Evolutionary conservation across 1,140 invertebrate species (phyloP), one percentile per base, ranked within the genome.

Genomic region (Uloborus diversus): DNA sequence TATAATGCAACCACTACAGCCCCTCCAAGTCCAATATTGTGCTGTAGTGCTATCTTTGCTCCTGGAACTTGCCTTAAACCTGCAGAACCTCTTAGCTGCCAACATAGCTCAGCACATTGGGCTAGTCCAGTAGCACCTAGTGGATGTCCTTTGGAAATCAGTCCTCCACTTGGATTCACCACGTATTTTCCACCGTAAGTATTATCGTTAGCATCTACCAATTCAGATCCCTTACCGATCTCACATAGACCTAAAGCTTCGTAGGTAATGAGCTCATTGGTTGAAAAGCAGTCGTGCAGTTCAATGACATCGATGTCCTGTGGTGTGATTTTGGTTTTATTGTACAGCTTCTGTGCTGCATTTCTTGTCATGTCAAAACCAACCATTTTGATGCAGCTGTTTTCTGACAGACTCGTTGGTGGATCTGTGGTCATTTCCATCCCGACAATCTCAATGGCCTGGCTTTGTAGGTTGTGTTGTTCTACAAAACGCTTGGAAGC

Each of bases 91-190:
- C 97, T 89, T 11, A 99, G 87, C 88, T 91, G 90, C 96, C 96
- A 99, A 83, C 92, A 93, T 4, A 99, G 88, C 88, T 99, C 98
- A 25, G 94, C 88, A 88, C 96, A 99, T 86, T 99, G 97, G 11
- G 98, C 97, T 57, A 99, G 86, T 33, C 96, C 97, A 64, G 97
- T 99, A 2, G 97, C 97, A 57, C 97, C 98, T 35, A 99, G 88
- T 35, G 98, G 98, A 91, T 99, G 98, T 3, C 98, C 98, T 87
- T 99, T 99, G 0, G 96, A 98, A 81, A 99, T 99, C 4, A 99
- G 89, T 49, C 98, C 97, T 59, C 98, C 98, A 86, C 96, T 98
- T 1, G 98, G 98, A 87, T 99, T 99, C 1, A 99, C 90, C 0
- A 99, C 98, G 87, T 93, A 97, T 87, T 95, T 95, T 7, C 98